A percentile compares a stretch with the other conserved stretches of the same genome.
Evolutionary conservation across 2,888 invertebrate species (phyloP).

Genomic region (Diogma glabrata): DNA sequence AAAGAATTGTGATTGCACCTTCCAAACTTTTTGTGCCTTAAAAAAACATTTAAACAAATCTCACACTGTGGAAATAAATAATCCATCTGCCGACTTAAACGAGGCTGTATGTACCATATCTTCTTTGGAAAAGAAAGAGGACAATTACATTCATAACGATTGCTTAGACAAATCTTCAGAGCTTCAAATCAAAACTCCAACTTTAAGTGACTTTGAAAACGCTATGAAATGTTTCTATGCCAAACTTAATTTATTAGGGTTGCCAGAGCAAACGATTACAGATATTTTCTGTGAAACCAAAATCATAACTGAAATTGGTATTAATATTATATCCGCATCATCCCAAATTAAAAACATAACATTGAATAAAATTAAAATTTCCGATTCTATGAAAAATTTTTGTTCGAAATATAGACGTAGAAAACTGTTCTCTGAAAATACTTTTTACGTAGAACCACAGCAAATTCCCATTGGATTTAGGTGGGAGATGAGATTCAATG

Average conservation of each 20-base stretch:
- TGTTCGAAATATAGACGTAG: not conserved
- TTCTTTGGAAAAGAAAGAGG: not conserved
- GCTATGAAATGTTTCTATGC: not conserved
- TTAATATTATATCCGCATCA: not conserved
- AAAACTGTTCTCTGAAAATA: not conserved
- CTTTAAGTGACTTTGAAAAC: slow-evolving; percentile 3
- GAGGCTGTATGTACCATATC: not conserved
- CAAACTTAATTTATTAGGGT: not conserved
- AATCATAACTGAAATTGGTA: not conserved
- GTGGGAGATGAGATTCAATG: not conserved
- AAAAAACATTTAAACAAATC: slow-evolving; percentile 1
- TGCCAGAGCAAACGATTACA: slow-evolving; percentile 6
- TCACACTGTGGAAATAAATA: slow-evolving; percentile 5
- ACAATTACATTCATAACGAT: not conserved
- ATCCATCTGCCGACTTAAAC: not conserved
- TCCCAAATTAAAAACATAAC: not conserved
- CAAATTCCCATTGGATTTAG: not conserved
- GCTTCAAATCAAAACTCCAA: not conserved
- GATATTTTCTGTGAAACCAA: not conserved
- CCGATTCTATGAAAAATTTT: not conserved
- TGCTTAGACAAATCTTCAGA: not conserved
- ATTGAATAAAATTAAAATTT: not conserved
- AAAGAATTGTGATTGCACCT: not conserved
- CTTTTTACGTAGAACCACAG: slow-evolving; percentile 1
- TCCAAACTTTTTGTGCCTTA: not conserved